These are phyloP conservation scores for Philhelius pedissequus DNA, from an alignment of 2,888 invertebrate species.

Conservation along the genomic window DNA sequence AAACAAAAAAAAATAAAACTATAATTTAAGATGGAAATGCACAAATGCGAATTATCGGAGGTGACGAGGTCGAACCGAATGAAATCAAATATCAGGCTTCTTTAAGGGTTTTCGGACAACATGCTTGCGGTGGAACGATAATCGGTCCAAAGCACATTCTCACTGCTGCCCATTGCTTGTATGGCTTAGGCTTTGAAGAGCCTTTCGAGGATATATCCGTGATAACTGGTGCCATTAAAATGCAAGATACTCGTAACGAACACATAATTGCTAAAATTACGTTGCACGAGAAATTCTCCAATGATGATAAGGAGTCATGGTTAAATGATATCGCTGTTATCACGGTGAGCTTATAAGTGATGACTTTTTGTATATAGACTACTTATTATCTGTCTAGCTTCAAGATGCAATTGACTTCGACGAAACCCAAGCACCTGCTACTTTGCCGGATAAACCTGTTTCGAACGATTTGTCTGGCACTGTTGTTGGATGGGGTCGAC, in stretches of 20 bases:
- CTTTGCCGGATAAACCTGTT: background rate
- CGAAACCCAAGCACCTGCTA: background rate
- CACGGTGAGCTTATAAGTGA: background rate
- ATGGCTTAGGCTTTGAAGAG: background rate
- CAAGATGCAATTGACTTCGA: background rate
- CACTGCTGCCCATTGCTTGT: background rate
- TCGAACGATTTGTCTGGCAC: background rate
- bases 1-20: background rate
- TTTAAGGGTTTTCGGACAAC: background rate
- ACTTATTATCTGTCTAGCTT: background rate
- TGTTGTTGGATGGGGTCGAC: constrained; percentile 2
- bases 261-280: background rate
- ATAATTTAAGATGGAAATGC: background rate
- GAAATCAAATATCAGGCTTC: background rate
- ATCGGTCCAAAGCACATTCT: constrained; percentile 1
- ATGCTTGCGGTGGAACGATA: constrained; percentile 5
- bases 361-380: background rate
- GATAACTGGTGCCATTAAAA: background rate
- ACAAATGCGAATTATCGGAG: background rate
- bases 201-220: background rate
- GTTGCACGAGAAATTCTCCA: background rate
- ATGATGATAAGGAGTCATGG: background rate
- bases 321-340: background rate
- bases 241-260: background rate
- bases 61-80: background rate